Base-by-base conservation (phyloP, 1,140 invertebrate species). In the Platyura marginata region DNA sequence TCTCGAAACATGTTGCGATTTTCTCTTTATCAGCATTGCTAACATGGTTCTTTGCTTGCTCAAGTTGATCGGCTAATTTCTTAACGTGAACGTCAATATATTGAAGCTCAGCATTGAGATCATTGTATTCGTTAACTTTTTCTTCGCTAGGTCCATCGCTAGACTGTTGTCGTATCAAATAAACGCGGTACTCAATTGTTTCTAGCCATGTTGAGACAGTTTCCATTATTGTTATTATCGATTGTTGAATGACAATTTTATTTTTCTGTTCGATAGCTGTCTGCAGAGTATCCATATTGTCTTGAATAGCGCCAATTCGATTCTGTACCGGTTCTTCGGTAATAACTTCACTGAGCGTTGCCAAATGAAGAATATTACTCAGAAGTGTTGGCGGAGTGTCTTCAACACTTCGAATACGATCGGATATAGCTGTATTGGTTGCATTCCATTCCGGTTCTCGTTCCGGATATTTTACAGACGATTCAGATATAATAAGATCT, bases 161-260 rank as follows among this genome's bases (percentile, higher is more conserved):
- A 6, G 66, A 65, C 52, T 71, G 64, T 49, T 77, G 71, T 36
- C 67, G 64, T 32, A 72, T 69, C 8, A 71, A 49, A 45, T 79
- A 77, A 8, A 86, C 77, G 51, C 75, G 72, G 47, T 83, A 84
- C 57, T 86, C 81, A 46, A 87, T 81, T 19, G 75, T 82, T 63
- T 87, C 80, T 29, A 89, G 54, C 80, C 81, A 86, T 18, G 72
- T 75, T 0, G 79, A 80, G 5, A 89, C 77, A 0, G 73, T 81
- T 56, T 85, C 77, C 21, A 87, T 74, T 2, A 83, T 74, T 15
- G 73, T 74, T 9, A 83, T 71, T 5, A 84, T 65, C 36, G 69
- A 77, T 50, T 72, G 74, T 57, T 84, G 77, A 34, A 79, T 69
- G 2, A 71, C 50, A 2, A 63, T 55, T 6, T 62, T 60, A 55